Base-by-base conservation (phyloP, 2,888 invertebrate genomes). In the Drosophila macrothrix region DNA sequence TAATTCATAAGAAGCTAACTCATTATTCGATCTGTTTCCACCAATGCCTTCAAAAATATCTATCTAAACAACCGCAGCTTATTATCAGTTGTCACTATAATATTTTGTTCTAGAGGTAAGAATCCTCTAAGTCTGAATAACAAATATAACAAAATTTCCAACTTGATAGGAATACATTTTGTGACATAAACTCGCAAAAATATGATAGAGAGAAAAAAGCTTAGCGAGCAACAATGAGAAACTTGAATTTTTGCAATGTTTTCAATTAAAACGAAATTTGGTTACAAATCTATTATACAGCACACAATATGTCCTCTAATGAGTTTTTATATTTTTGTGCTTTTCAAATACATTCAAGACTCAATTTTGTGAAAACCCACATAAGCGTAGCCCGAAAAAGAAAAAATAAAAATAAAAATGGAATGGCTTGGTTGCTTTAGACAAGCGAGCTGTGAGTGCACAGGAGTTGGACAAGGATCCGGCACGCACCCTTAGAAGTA, bases 401-500 rank as follows among this genome's bases (percentile, higher is more conserved):
- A 43, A 10, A 35, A 33, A 35, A 14, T 19, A 35, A 4, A 31
- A 37, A 37, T 54, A 25, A 33, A 58, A 6, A n/a, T 22, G 16
- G 19, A 39, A 33, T 69, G 62, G 33, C 46, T 70, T 50, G 55
- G 33, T 71, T 37, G 39, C 22, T 33, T 67, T 43, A 28, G 76
- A 55, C 66, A 39, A 37, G 55, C 25, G 37, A 29, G 10, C 22
- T 22, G n/a, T 16, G 58, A 53, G 35, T 43, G 16, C 35, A 37
- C 53, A 35, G 59, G 41, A 76, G 43, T 67, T 67, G 64, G 55
- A 28, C 56, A 75, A 59, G 69, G 46, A 46, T 52, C 31, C 55
- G 50, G 33, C 67, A 78, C 78, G 72, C 78, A 81, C 68, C 82
- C 78, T 78, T 81, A 50, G 62, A 67, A 77, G 82, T 56, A 58